Evolutionary conservation across 30 jellyfish, hydroid and myxozoan genomes (phyloP), one percentile per base, ranked within the genome.

Genomic region (Aurelia aurita): DNA sequence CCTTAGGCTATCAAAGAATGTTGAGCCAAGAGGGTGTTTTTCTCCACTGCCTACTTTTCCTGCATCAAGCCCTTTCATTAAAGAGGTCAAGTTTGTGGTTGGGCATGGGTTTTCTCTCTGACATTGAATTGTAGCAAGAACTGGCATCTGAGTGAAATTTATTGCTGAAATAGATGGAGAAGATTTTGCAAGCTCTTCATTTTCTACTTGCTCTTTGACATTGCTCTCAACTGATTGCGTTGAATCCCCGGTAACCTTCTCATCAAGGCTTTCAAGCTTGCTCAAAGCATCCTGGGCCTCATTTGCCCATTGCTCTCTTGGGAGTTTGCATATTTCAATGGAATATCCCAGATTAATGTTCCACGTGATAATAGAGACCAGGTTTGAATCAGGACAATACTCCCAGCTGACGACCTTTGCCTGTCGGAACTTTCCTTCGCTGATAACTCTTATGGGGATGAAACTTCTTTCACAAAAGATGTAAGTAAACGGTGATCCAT

Each of bases 21-120:
- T 29, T 45, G 83, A 15, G 29, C 68, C 35, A 23, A 80, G 73
- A 3, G 28, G n/a, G 57, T 65, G 79, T 46, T 55, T 80, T 16
- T 65, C 73, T 27, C 90, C 90, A 80, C 79, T 66, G 18, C 83
- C 90, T 34, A 80, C 51, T 66, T 58, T 45, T 55, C 62, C 74
- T 3, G 51, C 72, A 4, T 80, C 90, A 7, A 47, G 19, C 44
- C 53, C 21, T 51, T 80, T 80, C 49, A 64, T 19, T 51, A 51
- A 14, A 9, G 84, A 80, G 44, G 51, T 39, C 51, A 39, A 15
- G 51, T 64, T 21, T 13, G 39, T 25, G 19, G 74, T 26, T 25
- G 71, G 19, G 65, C 75, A 39, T 23, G 90, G 67, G 23, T 5
- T 35, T 58, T 63, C 90, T 49, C 31, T 39, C 51, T 74, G 82